Evolutionary conservation across 2,888 invertebrate genomes (phyloP).

Genomic region (Galeopsomyia nigrocyanea): DNA sequence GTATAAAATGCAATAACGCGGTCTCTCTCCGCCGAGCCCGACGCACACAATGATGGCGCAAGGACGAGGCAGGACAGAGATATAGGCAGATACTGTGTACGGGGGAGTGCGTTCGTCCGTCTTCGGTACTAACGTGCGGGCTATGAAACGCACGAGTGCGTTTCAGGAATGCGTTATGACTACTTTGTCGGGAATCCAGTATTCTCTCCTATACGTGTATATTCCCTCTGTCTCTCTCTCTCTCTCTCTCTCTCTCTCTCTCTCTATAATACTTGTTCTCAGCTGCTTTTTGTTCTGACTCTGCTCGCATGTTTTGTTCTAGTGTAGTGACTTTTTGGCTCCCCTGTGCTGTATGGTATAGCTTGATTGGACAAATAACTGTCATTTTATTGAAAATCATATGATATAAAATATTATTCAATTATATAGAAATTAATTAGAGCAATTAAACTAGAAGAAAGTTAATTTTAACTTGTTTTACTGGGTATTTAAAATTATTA

Average conservation of each 20-base stretch:
- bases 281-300: background rate
- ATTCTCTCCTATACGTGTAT: conserved; percentile 45
- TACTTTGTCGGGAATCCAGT: conserved; percentile 64
- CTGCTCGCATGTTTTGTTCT: conserved; percentile 19
- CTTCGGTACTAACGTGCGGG: conserved; percentile 60
- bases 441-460: too few species aligned
- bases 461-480: too few species aligned
- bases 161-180: conserved; percentile 65
- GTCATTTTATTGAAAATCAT: background rate
- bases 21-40: conserved; percentile 49
- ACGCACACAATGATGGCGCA: conserved; percentile 36
- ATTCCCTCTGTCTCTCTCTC: conserved; percentile 24
- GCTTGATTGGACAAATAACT: background rate
- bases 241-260: conserved; percentile 6
- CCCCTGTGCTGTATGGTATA: too few species aligned
- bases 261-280: too few species aligned
- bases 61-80: background rate
- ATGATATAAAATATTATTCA: too few species aligned
- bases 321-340: conserved; percentile 28
- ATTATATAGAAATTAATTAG: too few species aligned
- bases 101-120: conserved; percentile 44
- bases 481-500: too few species aligned
- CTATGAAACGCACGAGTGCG: conserved; percentile 61
- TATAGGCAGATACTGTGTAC: background rate
- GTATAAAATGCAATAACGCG: conserved; percentile 59